Conservation (phyloP, 2,888 invertebrate genomes). For the Dicycla oo region DNA sequence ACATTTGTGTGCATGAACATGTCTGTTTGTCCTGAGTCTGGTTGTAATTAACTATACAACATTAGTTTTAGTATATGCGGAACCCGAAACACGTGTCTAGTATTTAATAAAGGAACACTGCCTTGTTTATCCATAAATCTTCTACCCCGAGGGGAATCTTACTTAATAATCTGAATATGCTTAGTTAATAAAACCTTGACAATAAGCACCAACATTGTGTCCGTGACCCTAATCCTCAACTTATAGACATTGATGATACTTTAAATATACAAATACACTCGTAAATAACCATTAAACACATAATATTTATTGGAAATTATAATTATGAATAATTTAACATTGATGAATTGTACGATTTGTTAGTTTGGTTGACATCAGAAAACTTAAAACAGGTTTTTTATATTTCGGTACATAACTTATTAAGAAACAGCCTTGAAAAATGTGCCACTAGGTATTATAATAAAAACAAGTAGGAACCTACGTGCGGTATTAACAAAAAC, state of each 20-base stretch:
- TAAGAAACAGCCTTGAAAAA: neutral
- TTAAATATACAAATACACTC: conserved; percentile 9
- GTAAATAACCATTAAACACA: conserved; percentile 32
- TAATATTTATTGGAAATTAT: conserved; percentile 43
- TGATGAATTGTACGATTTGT: neutral
- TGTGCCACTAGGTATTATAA: neutral
- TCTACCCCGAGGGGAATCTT: neutral
- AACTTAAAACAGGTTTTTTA: neutral
- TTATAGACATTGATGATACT: neutral
- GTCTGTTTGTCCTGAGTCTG: too few relatives aligned
- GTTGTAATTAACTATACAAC: too few relatives aligned
- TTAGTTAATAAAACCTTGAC: conserved; percentile 28
- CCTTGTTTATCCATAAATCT: neutral
- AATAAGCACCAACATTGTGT: neutral
- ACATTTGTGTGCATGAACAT: too few relatives aligned
- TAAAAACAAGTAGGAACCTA: neutral
- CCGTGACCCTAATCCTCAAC: conserved; percentile 35
- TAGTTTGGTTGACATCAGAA: neutral
- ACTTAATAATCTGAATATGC: neutral
- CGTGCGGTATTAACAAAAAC: neutral
- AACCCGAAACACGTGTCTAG: too few relatives aligned
- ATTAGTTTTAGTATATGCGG: too few relatives aligned
- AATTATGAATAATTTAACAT: conserved; percentile 11
- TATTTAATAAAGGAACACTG: neutral
- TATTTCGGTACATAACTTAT: neutral